Base-by-base conservation (phyloP, 1,140 invertebrate genomes). In the Cheumatopsyche charites region DNA sequence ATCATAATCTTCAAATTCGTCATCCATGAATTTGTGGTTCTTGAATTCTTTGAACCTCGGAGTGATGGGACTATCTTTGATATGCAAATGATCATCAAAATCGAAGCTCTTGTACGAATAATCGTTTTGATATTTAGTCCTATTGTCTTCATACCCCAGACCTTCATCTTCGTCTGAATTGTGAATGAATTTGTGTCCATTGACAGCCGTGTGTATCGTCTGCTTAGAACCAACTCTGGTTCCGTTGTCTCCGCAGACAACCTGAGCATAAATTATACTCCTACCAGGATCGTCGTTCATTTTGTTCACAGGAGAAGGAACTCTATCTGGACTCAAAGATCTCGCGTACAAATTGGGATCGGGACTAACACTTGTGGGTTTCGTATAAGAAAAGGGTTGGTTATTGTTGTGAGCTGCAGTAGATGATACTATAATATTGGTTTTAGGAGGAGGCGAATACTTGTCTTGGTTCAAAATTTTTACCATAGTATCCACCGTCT, bases 161-260 rank as follows among this genome's bases (percentile, higher is more conserved):
- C 90, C 90, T 79, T 92, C 91, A 76, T 92, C 91, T 79, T 91
- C 91, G 79, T 92, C 91, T 19, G 88, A 90, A 73, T 88, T 78
- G 61, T 82, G 80, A 77, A 77, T 84, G 82, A 71, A 83, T 78
- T 79, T 86, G 3, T 70, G 62, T 78, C 63, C 84, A 77, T 79
- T 80, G 71, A 81, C 85, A n/a, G 79, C 80, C 66, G 86, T 86
- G 73, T 87, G 86, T 21, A 87, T 77, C 11, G 86, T 87, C 78
- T 86, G 84, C 78, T 87, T 88, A 62, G 75, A 73, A 63, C 77
- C 67, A 75, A 78, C 76, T 21, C 74, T 77, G 2, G 23, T 19
- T 21, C 77, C 77, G 36, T 72, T 77, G 21, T 77, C 78, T 23
- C 78, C 79, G 71, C 86, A 84, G 9, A 91, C 89, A 12, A 92